A percentile compares a stretch with the other conserved stretches of the same genome.
These are phyloP conservation scores for Trimorus sp. DNA, from an alignment of 2,888 invertebrate genomes.

Conservation along the genomic window DNA sequence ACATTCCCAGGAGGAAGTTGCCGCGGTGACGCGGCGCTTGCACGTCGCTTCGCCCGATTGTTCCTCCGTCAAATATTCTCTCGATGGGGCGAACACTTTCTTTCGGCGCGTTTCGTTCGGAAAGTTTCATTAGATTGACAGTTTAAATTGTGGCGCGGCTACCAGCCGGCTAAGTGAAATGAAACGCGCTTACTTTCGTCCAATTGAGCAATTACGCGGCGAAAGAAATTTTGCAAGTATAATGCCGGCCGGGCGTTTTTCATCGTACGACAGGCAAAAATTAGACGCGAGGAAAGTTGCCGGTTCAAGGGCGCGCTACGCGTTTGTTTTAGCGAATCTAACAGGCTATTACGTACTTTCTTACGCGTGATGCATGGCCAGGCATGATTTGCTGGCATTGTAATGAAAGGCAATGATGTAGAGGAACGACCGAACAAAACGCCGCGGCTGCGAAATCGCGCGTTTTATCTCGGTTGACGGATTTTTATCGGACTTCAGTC, in stretches of 20 bases:
- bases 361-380: too few species aligned
- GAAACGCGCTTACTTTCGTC: constrained; percentile 53
- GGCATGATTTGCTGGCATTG: too few species aligned
- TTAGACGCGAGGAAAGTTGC: constrained; percentile 52
- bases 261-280: constrained; percentile 34
- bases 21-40: constrained; percentile 36
- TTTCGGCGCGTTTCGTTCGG: constrained; percentile 53
- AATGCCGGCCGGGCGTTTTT: constrained; percentile 4
- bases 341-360: too few species aligned
- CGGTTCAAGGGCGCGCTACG: constrained; percentile 61
- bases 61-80: constrained; percentile 58
- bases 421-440: too few species aligned
- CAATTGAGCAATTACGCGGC: constrained; percentile 47
- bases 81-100: constrained; percentile 56
- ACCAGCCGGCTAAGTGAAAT: constrained; percentile 48
- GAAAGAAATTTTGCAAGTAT: constrained; percentile 12
- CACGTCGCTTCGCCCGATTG: constrained; percentile 48
- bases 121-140: constrained; percentile 59
- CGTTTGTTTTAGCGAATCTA: constrained; percentile 2
- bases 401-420: too few species aligned
- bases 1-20: constrained; percentile 48
- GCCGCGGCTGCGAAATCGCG: too few species aligned
- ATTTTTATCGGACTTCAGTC: too few species aligned
- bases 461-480: too few species aligned
- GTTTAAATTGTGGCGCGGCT: constrained; percentile 48